A percentile compares a stretch with the other conserved stretches of the same genome.
Evolutionary conservation across 2,888 invertebrate species (phyloP).

Genomic region (Hirtodrosophila histrioides): DNA sequence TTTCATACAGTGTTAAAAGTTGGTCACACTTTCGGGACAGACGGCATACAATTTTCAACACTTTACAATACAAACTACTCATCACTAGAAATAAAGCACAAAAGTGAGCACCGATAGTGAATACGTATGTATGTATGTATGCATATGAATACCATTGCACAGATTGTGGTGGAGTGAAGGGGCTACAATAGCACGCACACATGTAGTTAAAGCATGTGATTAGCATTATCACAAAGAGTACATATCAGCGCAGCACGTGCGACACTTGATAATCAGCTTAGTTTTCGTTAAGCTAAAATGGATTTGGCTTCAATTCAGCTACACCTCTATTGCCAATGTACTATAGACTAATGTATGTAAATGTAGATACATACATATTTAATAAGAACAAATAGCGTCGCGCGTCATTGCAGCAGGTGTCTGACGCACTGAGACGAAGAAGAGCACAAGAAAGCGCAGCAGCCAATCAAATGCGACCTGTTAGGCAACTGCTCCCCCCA

Average conservation of each 20-base stretch:
- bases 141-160: no score
- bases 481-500: constrained; percentile 6
- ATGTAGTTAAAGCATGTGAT: constrained; percentile 26
- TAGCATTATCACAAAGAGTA: constrained; percentile 28
- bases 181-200: constrained; percentile 1
- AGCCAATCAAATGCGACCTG: constrained; percentile 41
- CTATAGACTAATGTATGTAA: not conserved
- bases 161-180: not conserved
- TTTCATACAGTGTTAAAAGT: no score
- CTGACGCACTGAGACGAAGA: constrained; percentile 44
- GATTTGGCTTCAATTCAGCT: no score
- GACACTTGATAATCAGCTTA: constrained; percentile 10
- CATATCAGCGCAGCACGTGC: constrained; percentile 42
- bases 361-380: constrained; percentile 9
- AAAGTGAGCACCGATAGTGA: constrained; percentile 4
- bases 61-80: no score
- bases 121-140: not conserved
- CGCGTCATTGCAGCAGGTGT: constrained; percentile 52
- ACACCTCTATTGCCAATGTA: not conserved
- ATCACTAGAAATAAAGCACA: constrained; percentile 1
- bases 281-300: no score
- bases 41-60: no score
- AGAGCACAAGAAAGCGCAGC: constrained; percentile 26
- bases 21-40: no score
- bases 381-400: constrained; percentile 29